Conservation (phyloP, 2,113 vertebrate species). For the Perca flavescens region DNA sequence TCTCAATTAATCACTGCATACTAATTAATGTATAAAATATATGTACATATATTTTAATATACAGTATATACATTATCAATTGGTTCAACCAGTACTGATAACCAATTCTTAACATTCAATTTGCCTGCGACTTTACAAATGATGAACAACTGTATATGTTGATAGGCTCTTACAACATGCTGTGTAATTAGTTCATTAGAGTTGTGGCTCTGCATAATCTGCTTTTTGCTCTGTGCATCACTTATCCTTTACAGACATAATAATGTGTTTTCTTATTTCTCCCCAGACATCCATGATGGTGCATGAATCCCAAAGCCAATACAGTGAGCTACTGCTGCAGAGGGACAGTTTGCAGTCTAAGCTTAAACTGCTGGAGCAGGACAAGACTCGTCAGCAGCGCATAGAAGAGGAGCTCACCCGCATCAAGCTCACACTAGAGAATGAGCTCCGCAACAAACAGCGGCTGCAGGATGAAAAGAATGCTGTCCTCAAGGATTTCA, state of each 20-base stretch:
- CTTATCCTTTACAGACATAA: constrained; percentile 9
- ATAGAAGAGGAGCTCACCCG: constrained; percentile 93
- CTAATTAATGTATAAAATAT: constrained; percentile 9
- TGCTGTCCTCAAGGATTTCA: constrained; percentile 90
- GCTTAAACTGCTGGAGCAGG: constrained; percentile 93
- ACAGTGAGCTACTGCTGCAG: constrained; percentile 89
- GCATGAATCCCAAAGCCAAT: constrained; percentile 90
- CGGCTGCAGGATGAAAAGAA: constrained; percentile 93
- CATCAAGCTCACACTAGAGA: constrained; percentile 89
- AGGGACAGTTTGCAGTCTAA: constrained; percentile 91
- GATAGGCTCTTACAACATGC: neutral
- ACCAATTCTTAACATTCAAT: neutral
- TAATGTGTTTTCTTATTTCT: constrained; percentile 55
- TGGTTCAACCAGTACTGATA: neutral
- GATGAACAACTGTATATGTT: neutral
- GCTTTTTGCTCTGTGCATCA: constrained; percentile 11
- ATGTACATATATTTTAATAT: neutral
- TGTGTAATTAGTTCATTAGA: neutral
- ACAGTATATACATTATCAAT: neutral
- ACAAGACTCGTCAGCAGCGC: constrained; percentile 88
- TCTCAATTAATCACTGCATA: constrained; percentile 22
- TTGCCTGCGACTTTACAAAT: neutral
- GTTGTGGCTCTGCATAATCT: neutral
- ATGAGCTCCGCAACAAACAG: constrained; percentile 91
- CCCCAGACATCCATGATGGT: constrained; percentile 91